Conservation (phyloP, 2,113 vertebrate genomes). For the Rhabdornis inornatus region DNA sequence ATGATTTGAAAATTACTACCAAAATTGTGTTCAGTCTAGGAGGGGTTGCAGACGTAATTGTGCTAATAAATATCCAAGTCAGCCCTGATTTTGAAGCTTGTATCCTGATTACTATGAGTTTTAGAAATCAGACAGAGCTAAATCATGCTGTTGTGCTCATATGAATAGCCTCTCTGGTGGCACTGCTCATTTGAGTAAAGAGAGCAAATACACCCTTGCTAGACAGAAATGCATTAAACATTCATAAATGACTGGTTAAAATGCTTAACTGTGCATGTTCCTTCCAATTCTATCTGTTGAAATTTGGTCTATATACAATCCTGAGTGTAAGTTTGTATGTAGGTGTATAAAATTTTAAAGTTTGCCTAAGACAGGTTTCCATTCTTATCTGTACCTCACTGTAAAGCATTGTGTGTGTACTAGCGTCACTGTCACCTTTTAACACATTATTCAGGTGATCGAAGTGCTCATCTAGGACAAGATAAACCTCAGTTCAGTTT, state of each 20-base stretch:
- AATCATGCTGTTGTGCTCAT: neutral
- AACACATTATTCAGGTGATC: neutral
- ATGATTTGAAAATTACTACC: constrained; percentile 55
- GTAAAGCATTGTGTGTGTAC: accelerated
- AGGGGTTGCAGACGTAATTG: neutral
- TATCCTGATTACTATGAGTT: neutral
- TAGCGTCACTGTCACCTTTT: neutral
- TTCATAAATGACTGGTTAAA: neutral
- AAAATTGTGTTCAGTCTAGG: neutral
- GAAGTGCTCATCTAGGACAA: neutral
- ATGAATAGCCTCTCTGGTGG: neutral
- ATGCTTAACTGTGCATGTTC: neutral
- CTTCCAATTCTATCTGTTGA: neutral
- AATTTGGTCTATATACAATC: neutral
- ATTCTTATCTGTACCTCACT: neutral
- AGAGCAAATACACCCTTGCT: neutral
- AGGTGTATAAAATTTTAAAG: neutral
- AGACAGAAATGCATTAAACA: neutral
- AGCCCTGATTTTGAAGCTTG: constrained; percentile 1
- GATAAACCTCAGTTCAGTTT: neutral
- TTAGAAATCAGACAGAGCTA: neutral
- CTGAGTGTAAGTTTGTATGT: neutral
- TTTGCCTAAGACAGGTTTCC: neutral
- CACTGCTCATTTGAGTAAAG: neutral
- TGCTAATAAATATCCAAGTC: constrained; percentile 36